Base-by-base conservation (phyloP, 2,888 invertebrate genomes). In the Torymus auratus region DNA sequence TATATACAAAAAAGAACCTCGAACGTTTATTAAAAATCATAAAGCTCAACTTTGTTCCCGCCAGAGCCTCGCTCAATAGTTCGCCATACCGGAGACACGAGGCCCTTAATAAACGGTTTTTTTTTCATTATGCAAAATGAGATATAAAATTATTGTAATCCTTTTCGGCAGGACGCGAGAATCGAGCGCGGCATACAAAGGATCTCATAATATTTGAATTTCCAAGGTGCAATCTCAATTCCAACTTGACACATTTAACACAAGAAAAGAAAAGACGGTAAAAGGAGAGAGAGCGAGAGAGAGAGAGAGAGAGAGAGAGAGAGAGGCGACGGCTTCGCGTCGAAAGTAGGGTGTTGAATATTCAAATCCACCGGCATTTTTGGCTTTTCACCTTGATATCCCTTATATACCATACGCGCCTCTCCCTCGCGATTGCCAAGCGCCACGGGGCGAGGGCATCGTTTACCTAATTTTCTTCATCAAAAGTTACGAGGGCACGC, bases 391-490 rank as follows among this genome's bases (percentile, higher is more conserved):
- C 60, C 69, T 58, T 73, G 78, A 78, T 78, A 78, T 65, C 56
- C 65, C 71, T 17, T n/a, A 15, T 2, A 23, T 11, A 13, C 28
- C 5, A 23, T 11, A 13, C 28, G 12, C 1, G 13, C 17, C 20
- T 50, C 64, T 15, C 11, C 13, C 23, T 23, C 23, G 7, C 64
- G n/a, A 15, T 50, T 17, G 53, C 13, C 62, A 12, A 2, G 2
- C 12, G 11, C 13, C 20, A 12, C 62, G 17, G 1, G 20, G 7
- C 41, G 15, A 41, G 13, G 62, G 61, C 78, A 76, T 78, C 74
- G 77, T 65, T 78, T 74, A 82, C 84, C 84, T 85, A 87, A 87
- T 87, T 87, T 86, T 86, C 86, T 87, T 85, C 86, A 87, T 87
- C 85, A 86, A 84, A 86, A 88, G 85, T 88, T 88, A 88, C 86